A percentile compares a stretch with the other conserved stretches of the same genome.
phyloP scores from a whole-genome alignment of 2,797 vertebrate species.

The Poeciliopsis presidionis region DNA sequence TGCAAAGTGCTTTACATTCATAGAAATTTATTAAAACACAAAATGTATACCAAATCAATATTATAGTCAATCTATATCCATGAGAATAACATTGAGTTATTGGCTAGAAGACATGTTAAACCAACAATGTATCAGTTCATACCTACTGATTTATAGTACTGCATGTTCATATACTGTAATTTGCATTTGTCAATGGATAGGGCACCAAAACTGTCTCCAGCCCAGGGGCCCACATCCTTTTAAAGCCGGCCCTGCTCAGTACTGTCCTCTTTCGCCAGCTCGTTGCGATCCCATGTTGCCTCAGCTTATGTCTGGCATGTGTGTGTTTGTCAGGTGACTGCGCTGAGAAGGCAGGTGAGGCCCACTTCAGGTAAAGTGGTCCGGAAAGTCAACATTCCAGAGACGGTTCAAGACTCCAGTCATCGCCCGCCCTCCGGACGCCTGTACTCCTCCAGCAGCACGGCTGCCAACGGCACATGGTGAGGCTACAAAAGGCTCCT shows the following conservation, averaged over 20 bases:
- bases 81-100: too few relatives aligned
- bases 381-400: slow-evolving; percentile 85
- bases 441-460: slow-evolving; percentile 80
- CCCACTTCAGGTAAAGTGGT: slow-evolving; percentile 91
- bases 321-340: slow-evolving; percentile 85
- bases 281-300: background rate
- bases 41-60: too few relatives aligned
- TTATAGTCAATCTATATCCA: too few relatives aligned
- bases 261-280: background rate
- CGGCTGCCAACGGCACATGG: slow-evolving; percentile 86
- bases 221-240: too few relatives aligned
- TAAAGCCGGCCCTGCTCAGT: background rate
- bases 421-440: slow-evolving; percentile 86
- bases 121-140: too few relatives aligned
- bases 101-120: too few relatives aligned
- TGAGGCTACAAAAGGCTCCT: slow-evolving; percentile 49
- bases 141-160: too few relatives aligned
- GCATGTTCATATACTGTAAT: too few relatives aligned
- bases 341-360: slow-evolving; percentile 90
- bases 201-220: too few relatives aligned
- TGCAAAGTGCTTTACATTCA: too few relatives aligned
- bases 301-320: background rate
- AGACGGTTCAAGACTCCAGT: slow-evolving; percentile 82
- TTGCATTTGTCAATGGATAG: too few relatives aligned
- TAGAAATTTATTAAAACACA: too few relatives aligned